Percentiles rank a stretch among this genome's conserved stretches.
These are phyloP conservation scores for Indicator maculatus DNA, from an alignment of 2,113 vertebrate genomes.

Conservation along the genomic window DNA sequence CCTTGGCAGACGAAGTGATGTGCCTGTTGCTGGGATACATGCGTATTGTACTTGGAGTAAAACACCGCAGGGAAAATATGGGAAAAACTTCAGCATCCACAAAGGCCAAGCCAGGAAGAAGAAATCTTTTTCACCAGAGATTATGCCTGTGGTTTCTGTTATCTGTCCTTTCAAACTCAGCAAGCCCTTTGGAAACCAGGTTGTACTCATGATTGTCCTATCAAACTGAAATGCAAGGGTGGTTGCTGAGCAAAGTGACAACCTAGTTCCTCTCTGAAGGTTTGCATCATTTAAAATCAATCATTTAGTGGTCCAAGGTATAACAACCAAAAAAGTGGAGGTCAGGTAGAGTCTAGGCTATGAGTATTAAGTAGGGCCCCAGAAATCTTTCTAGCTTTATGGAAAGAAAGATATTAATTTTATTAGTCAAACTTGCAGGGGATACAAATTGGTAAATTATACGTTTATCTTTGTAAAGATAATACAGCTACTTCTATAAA, in stretches of 20 bases:
- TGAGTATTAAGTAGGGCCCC: not conserved
- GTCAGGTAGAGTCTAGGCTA: not conserved
- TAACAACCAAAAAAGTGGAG: not conserved
- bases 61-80: not conserved
- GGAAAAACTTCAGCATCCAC: slow-evolving; percentile 29
- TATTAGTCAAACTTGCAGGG: not conserved
- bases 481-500: not conserved
- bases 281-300: not conserved
- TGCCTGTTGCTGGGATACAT: not conserved
- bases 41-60: not conserved
- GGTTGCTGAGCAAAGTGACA: slow-evolving; percentile 12
- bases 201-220: not conserved
- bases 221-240: not conserved
- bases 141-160: not conserved
- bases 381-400: not conserved
- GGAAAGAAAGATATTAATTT: not conserved
- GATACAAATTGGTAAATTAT: not conserved
- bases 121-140: slow-evolving; percentile 37
- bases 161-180: not conserved
- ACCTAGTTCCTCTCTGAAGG: not conserved
- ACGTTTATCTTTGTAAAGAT: not conserved
- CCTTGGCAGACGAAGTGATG: not conserved
- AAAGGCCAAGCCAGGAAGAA: slow-evolving; percentile 32
- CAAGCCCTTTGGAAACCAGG: not conserved
- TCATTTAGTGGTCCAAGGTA: not conserved